Evolutionary conservation across 2,113 vertebrate species (phyloP).

Genomic region (Hipposideros armiger): DNA sequence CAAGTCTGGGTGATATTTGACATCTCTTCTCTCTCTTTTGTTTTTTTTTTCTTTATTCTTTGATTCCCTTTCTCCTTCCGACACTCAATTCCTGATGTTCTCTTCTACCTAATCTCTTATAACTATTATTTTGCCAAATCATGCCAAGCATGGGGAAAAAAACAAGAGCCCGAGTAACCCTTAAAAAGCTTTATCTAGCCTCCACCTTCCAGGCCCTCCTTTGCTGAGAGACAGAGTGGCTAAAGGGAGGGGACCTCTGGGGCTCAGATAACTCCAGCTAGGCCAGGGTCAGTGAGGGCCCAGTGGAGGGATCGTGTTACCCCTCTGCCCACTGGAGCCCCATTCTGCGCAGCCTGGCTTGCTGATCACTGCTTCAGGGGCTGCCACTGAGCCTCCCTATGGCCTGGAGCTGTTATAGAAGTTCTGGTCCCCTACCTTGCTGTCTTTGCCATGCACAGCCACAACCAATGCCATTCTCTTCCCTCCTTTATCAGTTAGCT

Average conservation of each 20-base stretch:
- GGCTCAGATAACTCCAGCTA: neutral
- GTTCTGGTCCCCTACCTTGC: neutral
- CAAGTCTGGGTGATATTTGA: neutral
- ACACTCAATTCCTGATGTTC: neutral
- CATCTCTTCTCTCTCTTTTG: neutral
- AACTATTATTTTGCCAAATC: conserved; percentile 51
- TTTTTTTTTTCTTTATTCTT: neutral
- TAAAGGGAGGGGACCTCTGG: neutral
- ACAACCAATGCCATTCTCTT: neutral
- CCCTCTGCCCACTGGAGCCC: neutral
- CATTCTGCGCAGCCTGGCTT: neutral
- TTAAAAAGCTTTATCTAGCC: neutral
- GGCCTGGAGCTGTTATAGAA: neutral
- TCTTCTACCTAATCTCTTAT: neutral
- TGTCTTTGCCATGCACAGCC: neutral
- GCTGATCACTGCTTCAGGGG: neutral
- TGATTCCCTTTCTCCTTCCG: neutral
- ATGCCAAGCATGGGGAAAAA: neutral
- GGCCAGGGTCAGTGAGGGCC: neutral
- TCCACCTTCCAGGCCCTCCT: neutral
- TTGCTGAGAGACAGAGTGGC: neutral
- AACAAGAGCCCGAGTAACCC: neutral
- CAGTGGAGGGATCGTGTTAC: neutral
- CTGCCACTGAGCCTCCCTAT: neutral
- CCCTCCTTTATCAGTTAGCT: neutral